phyloP scores from a whole-genome alignment of 2,797 vertebrate genomes.

The Lepus townsendii region DNA sequence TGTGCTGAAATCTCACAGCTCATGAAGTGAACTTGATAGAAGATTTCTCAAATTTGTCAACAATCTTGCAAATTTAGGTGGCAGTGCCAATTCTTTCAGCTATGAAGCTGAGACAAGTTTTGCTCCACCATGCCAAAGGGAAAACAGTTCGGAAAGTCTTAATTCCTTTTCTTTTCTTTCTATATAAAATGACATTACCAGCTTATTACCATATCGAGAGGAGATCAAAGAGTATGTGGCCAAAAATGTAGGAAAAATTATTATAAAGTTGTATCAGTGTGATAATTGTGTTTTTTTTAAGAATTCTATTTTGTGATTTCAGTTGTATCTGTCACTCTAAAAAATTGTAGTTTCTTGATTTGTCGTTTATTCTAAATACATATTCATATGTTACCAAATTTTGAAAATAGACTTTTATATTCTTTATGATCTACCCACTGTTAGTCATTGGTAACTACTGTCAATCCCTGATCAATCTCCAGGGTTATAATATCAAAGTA shows the following conservation, averaged over 20 bases:
- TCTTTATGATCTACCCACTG: neutral
- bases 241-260: slow-evolving; percentile 14
- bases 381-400: neutral
- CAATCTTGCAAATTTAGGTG: neutral
- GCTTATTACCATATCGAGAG: neutral
- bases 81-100: neutral
- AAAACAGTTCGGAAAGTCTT: slow-evolving; percentile 34
- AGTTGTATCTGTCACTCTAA: neutral
- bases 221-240: neutral
- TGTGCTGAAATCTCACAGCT: slow-evolving; percentile 9
- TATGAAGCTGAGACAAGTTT: neutral
- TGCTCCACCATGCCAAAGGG: neutral
- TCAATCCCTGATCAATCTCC: neutral
- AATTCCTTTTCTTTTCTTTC: slow-evolving; percentile 8
- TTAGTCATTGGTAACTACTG: neutral
- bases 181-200: slow-evolving; percentile 12
- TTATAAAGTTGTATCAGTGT: neutral
- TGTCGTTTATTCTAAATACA: neutral
- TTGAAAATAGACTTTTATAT: neutral
- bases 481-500: neutral
- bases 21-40: neutral
- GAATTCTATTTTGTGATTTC: neutral
- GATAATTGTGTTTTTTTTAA: neutral
- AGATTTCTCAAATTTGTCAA: slow-evolving; percentile 9
- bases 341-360: neutral